Evolutionary conservation across 2,113 vertebrate species (phyloP).

Genomic region (human): DNA sequence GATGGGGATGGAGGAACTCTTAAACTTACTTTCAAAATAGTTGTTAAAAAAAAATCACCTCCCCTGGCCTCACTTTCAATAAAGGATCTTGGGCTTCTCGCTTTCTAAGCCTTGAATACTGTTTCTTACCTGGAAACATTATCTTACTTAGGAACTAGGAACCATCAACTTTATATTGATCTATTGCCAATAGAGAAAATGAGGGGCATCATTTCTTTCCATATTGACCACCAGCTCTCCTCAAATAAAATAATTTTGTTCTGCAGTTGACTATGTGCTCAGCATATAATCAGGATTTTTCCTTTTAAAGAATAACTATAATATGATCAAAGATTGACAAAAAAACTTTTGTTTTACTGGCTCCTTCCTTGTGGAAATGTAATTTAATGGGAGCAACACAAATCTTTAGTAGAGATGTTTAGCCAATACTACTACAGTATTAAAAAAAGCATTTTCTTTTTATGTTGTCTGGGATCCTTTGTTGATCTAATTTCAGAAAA

Average conservation of each 20-base stretch:
- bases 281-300: slow-evolving; percentile 37
- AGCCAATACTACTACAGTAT: background rate
- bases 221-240: background rate
- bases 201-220: background rate
- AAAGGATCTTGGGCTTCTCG: fast-evolving
- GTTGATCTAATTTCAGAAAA: slow-evolving; percentile 32
- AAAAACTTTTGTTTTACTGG: slow-evolving; percentile 31
- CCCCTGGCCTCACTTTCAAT: background rate
- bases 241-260: slow-evolving; percentile 42
- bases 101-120: background rate
- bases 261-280: slow-evolving; percentile 47
- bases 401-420: background rate
- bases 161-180: background rate
- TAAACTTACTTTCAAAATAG: background rate
- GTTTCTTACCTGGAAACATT: background rate
- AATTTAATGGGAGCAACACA: slow-evolving; percentile 27
- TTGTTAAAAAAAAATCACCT: background rate
- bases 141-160: background rate
- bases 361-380: slow-evolving; percentile 31
- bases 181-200: background rate
- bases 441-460: background rate
- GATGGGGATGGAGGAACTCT: background rate
- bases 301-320: slow-evolving; percentile 49
- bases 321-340: slow-evolving; percentile 25
- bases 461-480: background rate